Percentiles rank a stretch among this genome's conserved stretches.
Conservation (phyloP, 2,113 vertebrate genomes). For the Tyrannus savana region DNA sequence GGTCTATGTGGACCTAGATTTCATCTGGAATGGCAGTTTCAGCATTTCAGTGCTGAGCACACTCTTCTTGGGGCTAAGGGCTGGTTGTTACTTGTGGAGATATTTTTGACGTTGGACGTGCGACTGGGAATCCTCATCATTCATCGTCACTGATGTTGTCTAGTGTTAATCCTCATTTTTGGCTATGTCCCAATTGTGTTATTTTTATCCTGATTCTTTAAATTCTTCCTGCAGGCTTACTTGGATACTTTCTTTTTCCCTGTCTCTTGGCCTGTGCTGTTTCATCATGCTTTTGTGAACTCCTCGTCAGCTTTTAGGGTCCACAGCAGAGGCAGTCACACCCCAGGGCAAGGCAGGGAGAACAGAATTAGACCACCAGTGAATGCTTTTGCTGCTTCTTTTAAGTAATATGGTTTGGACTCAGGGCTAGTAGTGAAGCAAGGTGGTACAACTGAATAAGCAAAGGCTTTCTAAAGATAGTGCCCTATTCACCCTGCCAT, state of each 20-base stretch:
- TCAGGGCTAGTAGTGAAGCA: background rate
- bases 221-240: conserved; percentile 1
- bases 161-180: background rate
- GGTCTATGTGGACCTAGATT: rapidly evolving
- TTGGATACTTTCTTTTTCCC: background rate
- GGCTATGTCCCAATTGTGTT: background rate
- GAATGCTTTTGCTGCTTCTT: background rate
- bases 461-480: conserved; percentile 37
- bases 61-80: background rate
- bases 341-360: background rate
- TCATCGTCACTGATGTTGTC: background rate
- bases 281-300: background rate
- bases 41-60: background rate
- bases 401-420: background rate
- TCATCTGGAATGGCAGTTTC: background rate
- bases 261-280: background rate
- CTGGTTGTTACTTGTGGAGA: background rate
- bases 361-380: background rate
- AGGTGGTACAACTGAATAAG: background rate
- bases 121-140: background rate
- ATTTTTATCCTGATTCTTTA: background rate
- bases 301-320: background rate
- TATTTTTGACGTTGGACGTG: background rate
- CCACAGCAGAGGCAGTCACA: background rate
- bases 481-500: conserved; percentile 31